Conservation (phyloP, 2,888 invertebrate species). For the Ormyrus nitidulus region DNA sequence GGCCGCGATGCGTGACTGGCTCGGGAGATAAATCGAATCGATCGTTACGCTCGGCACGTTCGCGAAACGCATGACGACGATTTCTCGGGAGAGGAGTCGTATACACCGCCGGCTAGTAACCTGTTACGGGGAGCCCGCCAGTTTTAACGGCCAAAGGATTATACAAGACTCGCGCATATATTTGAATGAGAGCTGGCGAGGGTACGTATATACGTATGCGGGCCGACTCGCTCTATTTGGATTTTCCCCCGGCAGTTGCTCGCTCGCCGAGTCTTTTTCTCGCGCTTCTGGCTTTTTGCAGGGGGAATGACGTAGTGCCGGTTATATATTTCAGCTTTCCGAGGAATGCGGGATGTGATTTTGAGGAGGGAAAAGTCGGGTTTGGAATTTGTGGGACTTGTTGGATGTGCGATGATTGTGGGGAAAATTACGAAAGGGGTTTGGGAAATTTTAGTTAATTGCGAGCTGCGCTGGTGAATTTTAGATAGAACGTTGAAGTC, state of each 20-base stretch:
- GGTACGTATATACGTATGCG: background rate
- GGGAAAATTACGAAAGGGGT: too few relatives aligned
- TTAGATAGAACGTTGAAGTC: too few relatives aligned
- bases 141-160: constrained; percentile 24
- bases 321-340: too few relatives aligned
- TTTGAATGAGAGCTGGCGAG: background rate
- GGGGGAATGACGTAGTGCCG: too few relatives aligned
- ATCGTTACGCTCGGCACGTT: constrained; percentile 37
- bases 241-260: background rate
- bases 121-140: constrained; percentile 31
- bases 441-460: too few relatives aligned
- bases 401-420: too few relatives aligned
- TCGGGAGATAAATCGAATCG: constrained; percentile 34
- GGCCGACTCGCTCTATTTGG: constrained; percentile 27
- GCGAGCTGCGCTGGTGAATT: too few relatives aligned
- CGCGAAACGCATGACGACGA: constrained; percentile 26
- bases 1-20: constrained; percentile 1
- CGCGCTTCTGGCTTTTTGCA: too few relatives aligned
- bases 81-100: background rate
- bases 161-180: constrained; percentile 14
- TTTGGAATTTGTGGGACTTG: too few relatives aligned
- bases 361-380: too few relatives aligned
- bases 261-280: too few relatives aligned
- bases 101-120: constrained; percentile 5
- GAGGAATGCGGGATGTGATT: too few relatives aligned